A percentile compares a stretch with the other conserved stretches of the same genome.
These are phyloP conservation scores for Micoletzkya japonica DNA, from an alignment of 2,888 invertebrate genomes.

Conservation along the genomic window DNA sequence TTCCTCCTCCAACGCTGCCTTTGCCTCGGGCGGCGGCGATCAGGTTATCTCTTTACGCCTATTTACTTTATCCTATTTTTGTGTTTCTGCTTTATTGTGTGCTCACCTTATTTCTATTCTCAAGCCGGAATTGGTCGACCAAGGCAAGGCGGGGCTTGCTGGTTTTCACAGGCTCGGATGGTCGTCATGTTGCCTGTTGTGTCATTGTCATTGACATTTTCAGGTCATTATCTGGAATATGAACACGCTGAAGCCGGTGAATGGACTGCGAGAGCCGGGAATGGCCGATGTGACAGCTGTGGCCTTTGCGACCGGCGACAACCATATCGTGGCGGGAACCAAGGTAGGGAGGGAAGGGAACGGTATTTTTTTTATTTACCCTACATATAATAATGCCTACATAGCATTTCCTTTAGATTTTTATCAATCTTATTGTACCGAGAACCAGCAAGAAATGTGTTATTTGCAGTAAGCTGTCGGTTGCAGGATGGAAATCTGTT, in stretches of 20 bases:
- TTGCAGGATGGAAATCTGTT: conserved; percentile 65
- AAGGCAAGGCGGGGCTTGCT: background rate
- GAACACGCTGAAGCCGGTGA: conserved; percentile 72
- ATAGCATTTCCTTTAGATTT: too few species aligned
- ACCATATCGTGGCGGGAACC: conserved; percentile 84
- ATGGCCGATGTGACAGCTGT: conserved; percentile 71
- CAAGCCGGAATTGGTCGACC: too few species aligned
- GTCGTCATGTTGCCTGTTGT: background rate
- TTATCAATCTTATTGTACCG: background rate
- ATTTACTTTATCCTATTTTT: too few species aligned
- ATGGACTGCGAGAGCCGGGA: conserved; percentile 75
- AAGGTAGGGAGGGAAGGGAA: conserved; percentile 73
- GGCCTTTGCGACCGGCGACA: conserved; percentile 85
- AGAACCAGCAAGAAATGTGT: background rate
- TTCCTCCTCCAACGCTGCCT: conserved; percentile 80
- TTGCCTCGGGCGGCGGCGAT: conserved; percentile 61
- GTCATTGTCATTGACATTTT: background rate
- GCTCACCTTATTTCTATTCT: background rate
- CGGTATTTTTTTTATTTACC: too few species aligned
- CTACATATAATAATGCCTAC: background rate
- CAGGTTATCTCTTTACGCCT: conserved; percentile 35
- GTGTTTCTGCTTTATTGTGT: too few species aligned
- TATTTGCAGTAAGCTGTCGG: background rate
- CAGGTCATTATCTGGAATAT: conserved; percentile 85
- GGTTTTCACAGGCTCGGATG: background rate